Base-by-base conservation (phyloP, 1,140 invertebrate species). In the Battus philenor region DNA sequence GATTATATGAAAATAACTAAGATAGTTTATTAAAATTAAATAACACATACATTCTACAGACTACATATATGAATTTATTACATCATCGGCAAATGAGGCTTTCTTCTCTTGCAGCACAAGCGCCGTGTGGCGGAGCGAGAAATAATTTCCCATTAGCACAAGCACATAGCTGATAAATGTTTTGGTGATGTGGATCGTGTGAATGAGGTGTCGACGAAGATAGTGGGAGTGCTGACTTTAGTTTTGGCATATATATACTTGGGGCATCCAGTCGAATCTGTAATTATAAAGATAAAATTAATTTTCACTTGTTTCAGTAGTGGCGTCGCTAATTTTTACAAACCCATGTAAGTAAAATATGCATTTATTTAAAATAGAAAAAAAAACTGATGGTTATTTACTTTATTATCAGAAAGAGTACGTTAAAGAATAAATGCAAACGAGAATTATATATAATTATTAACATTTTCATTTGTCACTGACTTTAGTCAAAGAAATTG, bases 121-220 rank as follows among this genome's bases (percentile, higher is more conserved):
- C 89, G 4, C 92, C 93, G 58, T 96, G 93, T 0, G 95, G 90
- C 8, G 92, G 90, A 0, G 95, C 94, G 10, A 97, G 87, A 71
- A 97, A 98, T 13, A 98, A 87, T 65, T 95, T 93, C 2, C 96
- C 96, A 68, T 94, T 96, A 9, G 91, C 92, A 75, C 96, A 98
- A 44, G 94, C 92, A 84, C 96, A 98, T 44, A 98, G 83, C 80
- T 97, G 95, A 76, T 94, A 95, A 47, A 95, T 91, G 54, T 92
- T 89, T 56, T 92, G 86, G 47, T 90, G 89, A 54, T 85, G 87
- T 18, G 74, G 87, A 29, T 87, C 83, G 34, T 82, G 73, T 1
- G 66, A 31, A 48, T 86, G 83, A 32, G 68, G 70, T 4, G 87
- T 75, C 3, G 78, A 71, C 0, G 86, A 63, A 6, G 81, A 76